Evolutionary conservation across 1,140 invertebrate genomes (phyloP), one percentile per base, ranked within the genome.

Genomic region (Copidosoma floridanum): DNA sequence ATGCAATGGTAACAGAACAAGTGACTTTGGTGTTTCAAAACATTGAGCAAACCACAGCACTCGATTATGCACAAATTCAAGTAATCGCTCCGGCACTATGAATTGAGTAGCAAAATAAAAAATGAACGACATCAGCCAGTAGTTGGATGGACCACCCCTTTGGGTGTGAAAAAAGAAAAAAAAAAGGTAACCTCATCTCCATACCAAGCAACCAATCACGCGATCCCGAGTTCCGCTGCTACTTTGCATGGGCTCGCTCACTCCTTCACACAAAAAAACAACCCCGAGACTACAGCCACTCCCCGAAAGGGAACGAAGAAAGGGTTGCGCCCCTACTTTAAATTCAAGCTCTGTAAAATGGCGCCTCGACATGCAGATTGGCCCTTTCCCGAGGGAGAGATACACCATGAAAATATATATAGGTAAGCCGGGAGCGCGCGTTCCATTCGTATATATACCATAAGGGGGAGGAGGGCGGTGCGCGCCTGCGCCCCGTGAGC

Each of bases 331-430:
- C 61, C 62, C 56, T 48, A 64, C 51, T 75, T 71, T 76, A 75
- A 74, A 79, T 41, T 67, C n/a, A 16, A 7, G 35, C 7, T 38
- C 64, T 59, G 63, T 68, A 79, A 80, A 78, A 79, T 78, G 78
- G 78, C 74, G 76, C 65, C 68, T 69, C 72, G 64, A 67, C 76
- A 80, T 80, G 78, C 78, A 80, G 78, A 80, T 80, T 79, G 75
- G 76, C 62, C 73, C 29, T 32, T 8, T 32, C 6, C 29, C 29
- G 29, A 32, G 29, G n/a, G n/a, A n/a, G n/a, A n/a, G n/a, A n/a
- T n/a, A n/a, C n/a, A n/a, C n/a, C n/a, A n/a, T n/a, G n/a, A n/a
- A n/a, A n/a, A n/a, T n/a, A n/a, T n/a, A n/a, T n/a, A n/a, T n/a
- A n/a, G n/a, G n/a, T n/a, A n/a, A n/a, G n/a, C n/a, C n/a, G n/a